Percentiles rank a stretch among this genome's conserved stretches.
Evolutionary conservation across 2,888 invertebrate species (phyloP).

Genomic region (Synergus itoensis): DNA sequence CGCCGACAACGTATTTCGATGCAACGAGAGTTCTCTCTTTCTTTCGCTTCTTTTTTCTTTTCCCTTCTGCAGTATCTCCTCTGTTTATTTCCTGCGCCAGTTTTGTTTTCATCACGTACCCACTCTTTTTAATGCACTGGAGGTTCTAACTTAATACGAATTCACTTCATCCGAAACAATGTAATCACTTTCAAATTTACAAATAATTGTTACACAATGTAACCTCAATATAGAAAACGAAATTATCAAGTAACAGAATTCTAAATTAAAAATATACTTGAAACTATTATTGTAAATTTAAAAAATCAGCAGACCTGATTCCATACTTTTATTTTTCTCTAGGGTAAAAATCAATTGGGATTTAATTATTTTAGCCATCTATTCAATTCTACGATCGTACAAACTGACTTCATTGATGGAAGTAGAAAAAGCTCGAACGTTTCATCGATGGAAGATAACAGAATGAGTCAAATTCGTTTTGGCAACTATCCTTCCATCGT

Average conservation of each 20-base stretch:
- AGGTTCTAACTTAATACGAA: conserved; percentile 20
- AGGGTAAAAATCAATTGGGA: conserved; percentile 1
- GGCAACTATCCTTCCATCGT: conserved; percentile 68
- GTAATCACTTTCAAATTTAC: background rate
- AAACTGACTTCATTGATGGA: conserved; percentile 18
- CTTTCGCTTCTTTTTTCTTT: conserved; percentile 15
- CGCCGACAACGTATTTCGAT: conserved; percentile 29
- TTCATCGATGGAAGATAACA: conserved; percentile 43
- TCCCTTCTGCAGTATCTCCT: conserved; percentile 29
- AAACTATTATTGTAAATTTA: background rate
- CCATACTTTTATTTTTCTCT: background rate
- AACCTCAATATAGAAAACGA: background rate
- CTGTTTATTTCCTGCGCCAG: conserved; percentile 32
- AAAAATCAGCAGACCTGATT: conserved; percentile 3
- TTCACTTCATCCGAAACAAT: conserved; percentile 14
- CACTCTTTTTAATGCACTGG: conserved; percentile 23
- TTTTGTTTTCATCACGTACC: conserved; percentile 38
- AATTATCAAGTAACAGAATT: no score
- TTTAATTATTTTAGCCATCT: conserved; percentile 24
- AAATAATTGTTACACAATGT: background rate
- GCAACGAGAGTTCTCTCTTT: conserved; percentile 35
- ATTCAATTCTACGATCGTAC: background rate
- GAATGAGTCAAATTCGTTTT: conserved; percentile 68
- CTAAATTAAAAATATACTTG: background rate
- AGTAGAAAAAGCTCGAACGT: conserved; percentile 4